Evolutionary conservation across 2,888 invertebrate genomes (phyloP), one percentile per base, ranked within the genome.

Genomic region (Chrysomela aeneicollis): DNA sequence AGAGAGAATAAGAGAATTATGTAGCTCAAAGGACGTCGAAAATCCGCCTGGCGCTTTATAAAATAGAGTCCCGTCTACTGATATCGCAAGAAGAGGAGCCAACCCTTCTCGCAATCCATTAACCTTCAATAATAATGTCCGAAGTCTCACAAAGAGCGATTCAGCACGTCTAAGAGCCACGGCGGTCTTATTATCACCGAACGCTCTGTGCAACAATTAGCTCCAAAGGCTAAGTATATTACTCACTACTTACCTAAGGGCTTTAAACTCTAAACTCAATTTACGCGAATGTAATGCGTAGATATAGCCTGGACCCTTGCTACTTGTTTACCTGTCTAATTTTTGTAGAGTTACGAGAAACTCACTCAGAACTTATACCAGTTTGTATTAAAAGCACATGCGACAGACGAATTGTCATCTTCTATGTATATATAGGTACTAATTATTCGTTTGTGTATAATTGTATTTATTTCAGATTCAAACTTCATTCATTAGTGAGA

Each of bases 21-120:
- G 2, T 12, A 35, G 8, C 35, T 35, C 35, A 35, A 35, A 35
- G 35, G 21, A 54, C 37, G 35, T 42, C 10, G 32, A 37, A 18
- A 57, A 57, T 57, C 15, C 57, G 46, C 57, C 57, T 26, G 26
- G 30, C 46, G 26, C n/a, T 57, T 32, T 57, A 15, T 21, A 57
- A 57, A 26, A 46, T 32, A 42, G 50, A 59, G 54, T 54, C 37
- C 42, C 54, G 59, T 59, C 46, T 49, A 59, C 19, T 58, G 61
- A 52, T 66, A 66, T 66, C 62, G 46, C 54, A 61, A 65, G 26
- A 62, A 58, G 60, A 62, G 53, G 52, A 61, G 63, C 71, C 68
- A 70, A 73, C 82, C 82, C 82, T 83, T 83, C 80, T 81, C 82
- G 82, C 82, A 82, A 82, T 82, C 83, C 82, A 83, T 83, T 83